A percentile compares a stretch with the other conserved stretches of the same genome.
These are phyloP conservation scores for Anarrhichthys ocellatus DNA, from an alignment of 2,113 vertebrate genomes.

Conservation along the genomic window DNA sequence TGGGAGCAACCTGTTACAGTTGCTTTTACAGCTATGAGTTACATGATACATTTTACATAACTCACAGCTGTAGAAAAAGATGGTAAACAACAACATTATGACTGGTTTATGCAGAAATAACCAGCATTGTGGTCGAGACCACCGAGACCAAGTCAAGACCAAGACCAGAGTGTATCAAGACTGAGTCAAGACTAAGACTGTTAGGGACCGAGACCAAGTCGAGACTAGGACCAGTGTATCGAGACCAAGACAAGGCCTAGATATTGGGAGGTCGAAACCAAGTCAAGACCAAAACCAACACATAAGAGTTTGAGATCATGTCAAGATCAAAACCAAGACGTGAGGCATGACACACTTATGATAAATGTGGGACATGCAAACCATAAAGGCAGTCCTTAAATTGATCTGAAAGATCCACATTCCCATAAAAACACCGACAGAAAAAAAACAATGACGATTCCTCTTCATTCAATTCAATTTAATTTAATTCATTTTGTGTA, in stretches of 20 bases:
- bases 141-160: background rate
- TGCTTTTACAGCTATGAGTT: background rate
- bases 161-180: background rate
- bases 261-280: no score
- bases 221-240: no score
- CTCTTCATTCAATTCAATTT: background rate
- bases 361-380: background rate
- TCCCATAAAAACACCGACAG: background rate
- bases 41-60: background rate
- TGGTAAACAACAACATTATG: background rate
- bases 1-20: background rate
- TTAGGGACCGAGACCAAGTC: no score
- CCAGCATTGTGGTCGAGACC: no score
- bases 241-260: background rate
- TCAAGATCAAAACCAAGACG: background rate
- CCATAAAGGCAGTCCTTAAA: background rate
- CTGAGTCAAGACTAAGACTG: no score
- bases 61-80: background rate
- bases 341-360: background rate
- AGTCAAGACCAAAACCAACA: no score
- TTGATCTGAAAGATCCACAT: background rate
- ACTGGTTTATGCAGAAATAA: background rate
- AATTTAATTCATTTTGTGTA: no score
- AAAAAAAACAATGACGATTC: no score
- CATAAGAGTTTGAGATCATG: no score